A percentile compares a stretch with the other conserved stretches of the same genome.
Evolutionary conservation across 2,113 vertebrate species (phyloP).

Genomic region (Accipiter virgatus): DNA sequence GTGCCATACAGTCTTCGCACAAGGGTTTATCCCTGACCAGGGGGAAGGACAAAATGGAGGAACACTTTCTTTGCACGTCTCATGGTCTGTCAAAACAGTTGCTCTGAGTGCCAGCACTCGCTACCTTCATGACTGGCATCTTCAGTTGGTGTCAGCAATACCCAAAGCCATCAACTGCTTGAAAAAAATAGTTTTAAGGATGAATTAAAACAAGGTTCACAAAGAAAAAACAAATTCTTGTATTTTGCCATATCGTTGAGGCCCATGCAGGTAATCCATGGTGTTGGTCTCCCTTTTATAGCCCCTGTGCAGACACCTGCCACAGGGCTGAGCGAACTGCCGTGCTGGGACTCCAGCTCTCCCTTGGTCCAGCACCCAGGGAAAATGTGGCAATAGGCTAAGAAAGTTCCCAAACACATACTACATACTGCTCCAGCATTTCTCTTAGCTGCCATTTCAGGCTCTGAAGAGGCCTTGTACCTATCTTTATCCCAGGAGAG

Average conservation of each 20-base stretch:
- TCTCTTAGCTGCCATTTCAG: not conserved
- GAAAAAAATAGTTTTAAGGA: not conserved
- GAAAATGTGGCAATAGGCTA: not conserved
- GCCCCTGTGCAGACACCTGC: not conserved
- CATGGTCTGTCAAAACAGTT: constrained; percentile 13
- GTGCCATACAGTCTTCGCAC: not conserved
- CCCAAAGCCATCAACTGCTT: not conserved
- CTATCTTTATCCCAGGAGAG: not conserved
- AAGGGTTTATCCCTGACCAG: not conserved
- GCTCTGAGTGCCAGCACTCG: not conserved
- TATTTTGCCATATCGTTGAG: not conserved
- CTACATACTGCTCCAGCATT: not conserved
- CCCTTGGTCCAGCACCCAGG: not conserved
- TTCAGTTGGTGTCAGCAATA: not conserved
- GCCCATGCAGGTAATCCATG: not conserved
- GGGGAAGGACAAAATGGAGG: not conserved
- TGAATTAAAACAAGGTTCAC: not conserved
- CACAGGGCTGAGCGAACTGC: not conserved
- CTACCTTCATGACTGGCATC: not conserved
- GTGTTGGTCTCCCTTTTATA: not conserved
- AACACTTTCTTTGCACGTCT: constrained; percentile 1
- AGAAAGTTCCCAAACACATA: not conserved
- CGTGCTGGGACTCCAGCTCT: not conserved
- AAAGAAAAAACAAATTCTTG: not conserved
- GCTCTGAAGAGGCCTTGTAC: not conserved